These are phyloP conservation scores for Callinectes sapidus DNA, from an alignment of 2,888 invertebrate species.

Conservation along the genomic window DNA sequence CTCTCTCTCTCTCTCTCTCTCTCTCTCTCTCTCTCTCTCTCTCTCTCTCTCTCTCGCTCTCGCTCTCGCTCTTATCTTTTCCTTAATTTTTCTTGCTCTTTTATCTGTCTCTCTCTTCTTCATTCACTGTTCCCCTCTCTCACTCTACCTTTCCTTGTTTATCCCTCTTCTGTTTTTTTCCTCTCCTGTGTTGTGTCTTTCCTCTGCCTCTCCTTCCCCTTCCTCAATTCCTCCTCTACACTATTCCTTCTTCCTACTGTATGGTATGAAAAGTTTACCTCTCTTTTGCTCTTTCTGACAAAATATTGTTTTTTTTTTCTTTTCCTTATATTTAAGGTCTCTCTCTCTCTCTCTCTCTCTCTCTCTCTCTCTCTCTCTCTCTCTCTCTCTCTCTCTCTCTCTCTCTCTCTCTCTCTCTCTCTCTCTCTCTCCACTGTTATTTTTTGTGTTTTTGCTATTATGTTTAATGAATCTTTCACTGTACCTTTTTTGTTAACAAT, in stretches of 20 bases:
- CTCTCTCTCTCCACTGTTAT: not conserved
- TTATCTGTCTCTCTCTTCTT: not conserved
- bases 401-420: not conserved
- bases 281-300: not conserved
- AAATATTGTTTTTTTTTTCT: not conserved
- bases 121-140: not conserved
- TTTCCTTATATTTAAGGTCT: not conserved
- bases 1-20: too few species aligned
- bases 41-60: too few species aligned
- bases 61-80: too few species aligned
- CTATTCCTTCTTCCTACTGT: not conserved
- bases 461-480: too few species aligned
- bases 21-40: too few species aligned
- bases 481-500: too few species aligned
- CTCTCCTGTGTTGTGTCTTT: too few species aligned
- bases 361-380: not conserved
- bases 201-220: not conserved
- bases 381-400: not conserved
- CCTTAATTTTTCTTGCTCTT: not conserved
- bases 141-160: not conserved
- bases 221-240: not conserved
- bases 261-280: not conserved
- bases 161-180: not conserved
- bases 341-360: not conserved
- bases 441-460: too few species aligned